Base-by-base conservation (phyloP, 1,140 invertebrate genomes). In the Meloidogyne chitwoodi region DNA sequence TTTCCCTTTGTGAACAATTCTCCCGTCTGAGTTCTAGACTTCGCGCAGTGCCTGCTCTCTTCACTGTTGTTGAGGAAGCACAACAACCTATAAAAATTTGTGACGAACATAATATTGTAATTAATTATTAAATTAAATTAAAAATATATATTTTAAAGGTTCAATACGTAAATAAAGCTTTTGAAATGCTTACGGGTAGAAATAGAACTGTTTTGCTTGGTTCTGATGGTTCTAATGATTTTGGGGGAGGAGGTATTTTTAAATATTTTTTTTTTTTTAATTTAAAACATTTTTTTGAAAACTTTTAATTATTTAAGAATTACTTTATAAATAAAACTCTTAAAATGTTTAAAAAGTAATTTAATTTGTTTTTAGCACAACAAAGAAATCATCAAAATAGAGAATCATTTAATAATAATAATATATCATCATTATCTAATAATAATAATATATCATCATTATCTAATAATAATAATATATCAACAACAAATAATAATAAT, bases 71-170 rank as follows among this genome's bases (percentile, higher is more conserved):
- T 16, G 84, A 86, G 74, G 84, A 86, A 78, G 83, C 86, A 16
- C 83, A 86, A 48, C 86, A 86, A 76, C 86, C 84, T n/a, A 85
- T 86, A 26, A 87, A 86, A 75, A 87, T 86, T 34, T 86, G 84
- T 70, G 84, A 86, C 71, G 86, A 86, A 24, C 62, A 65, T 11
- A 86, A 85, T 34, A 67, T 84, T 63, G 86, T 86, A 8, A 27
- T 22, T 2, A 63, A 61, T n/a, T 56, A n/a, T n/a, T n/a, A 44
- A 44, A 48, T 48, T 48, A 48, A 48, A 19, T 48, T 22, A 56
- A 56, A 56, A n/a, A 56, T n/a, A n/a, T 56, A n/a, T n/a, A n/a
- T 8, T 16, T 56, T 56, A n/a, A 26, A 66, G 65, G 65, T 38
- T n/a, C 84, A 85, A 76, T 85, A 84, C 73, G 83, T 85, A 1